phyloP scores from a whole-genome alignment of 2,797 vertebrate genomes.

The Catostomus latipinnis region DNA sequence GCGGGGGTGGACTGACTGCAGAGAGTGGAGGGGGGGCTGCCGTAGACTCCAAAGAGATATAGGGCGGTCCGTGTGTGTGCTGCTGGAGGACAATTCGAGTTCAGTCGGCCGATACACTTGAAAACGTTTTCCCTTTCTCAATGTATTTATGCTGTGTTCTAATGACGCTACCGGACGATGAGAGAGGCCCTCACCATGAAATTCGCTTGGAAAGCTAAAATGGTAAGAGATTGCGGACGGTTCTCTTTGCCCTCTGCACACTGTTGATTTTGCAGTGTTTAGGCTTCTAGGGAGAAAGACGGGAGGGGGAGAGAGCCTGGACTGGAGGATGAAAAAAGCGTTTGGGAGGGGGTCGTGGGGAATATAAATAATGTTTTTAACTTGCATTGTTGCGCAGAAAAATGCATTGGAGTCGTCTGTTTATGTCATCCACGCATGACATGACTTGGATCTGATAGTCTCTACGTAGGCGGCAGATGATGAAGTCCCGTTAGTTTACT shows the following conservation, averaged over 20 bases:
- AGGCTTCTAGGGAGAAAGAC: conserved; percentile 27
- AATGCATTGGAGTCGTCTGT: not conserved
- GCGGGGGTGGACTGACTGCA: conserved; percentile 60
- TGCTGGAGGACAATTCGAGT: conserved; percentile 66
- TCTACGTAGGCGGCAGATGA: conserved; percentile 11
- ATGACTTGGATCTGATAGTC: conserved; percentile 8
- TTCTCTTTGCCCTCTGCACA: conserved; percentile 46
- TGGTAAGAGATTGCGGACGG: conserved; percentile 77
- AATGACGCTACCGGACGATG: conserved; percentile 79
- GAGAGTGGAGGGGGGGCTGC: conserved; percentile 24
- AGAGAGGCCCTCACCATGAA: conserved; percentile 88
- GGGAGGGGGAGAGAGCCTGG: conserved; percentile 48
- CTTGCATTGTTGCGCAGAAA: conserved; percentile 1
- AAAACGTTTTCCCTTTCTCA: conserved; percentile 39
- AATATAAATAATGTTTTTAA: conserved; percentile 26
- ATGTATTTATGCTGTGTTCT: conserved; percentile 64
- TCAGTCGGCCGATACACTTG: conserved; percentile 32
- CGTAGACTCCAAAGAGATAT: conserved; percentile 35
- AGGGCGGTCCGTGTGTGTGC: conserved; percentile 46
- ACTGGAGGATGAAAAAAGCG: conserved; percentile 72
- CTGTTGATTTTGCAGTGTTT: conserved; percentile 64
- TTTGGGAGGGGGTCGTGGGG: conserved; percentile 44
- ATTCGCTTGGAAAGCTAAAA: conserved; percentile 94
- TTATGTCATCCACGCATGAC: not conserved
- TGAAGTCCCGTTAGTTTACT: conserved; percentile 35